Percentiles rank a stretch among this genome's conserved stretches.
Conservation (phyloP, 1,140 invertebrate genomes). For the Cherax quadricarinatus region DNA sequence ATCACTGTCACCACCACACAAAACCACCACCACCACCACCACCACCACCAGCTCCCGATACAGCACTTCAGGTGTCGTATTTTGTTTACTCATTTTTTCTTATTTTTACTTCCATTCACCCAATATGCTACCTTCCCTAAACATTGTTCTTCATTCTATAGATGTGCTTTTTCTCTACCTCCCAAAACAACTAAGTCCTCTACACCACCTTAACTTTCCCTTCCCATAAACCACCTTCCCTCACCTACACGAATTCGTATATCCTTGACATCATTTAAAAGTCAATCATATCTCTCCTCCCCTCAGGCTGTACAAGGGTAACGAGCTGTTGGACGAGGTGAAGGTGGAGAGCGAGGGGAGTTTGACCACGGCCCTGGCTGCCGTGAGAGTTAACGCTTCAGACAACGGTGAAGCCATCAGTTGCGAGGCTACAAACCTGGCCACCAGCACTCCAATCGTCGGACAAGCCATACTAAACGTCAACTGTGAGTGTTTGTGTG, state of each 20-base stretch:
- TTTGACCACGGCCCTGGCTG: constrained; percentile 31
- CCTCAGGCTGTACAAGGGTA: constrained; percentile 49
- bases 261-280: too few relatives aligned
- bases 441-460: constrained; percentile 31
- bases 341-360: constrained; percentile 22
- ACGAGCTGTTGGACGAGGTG: constrained; percentile 13
- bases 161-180: too few relatives aligned
- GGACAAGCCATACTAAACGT: constrained; percentile 33
- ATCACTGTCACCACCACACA: too few relatives aligned
- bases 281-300: too few relatives aligned
- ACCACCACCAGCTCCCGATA: too few relatives aligned
- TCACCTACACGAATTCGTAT: too few relatives aligned
- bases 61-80: too few relatives aligned
- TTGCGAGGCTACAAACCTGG: constrained; percentile 43
- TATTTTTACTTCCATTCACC: not conserved
- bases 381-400: constrained; percentile 32
- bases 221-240: too few relatives aligned
- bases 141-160: too few relatives aligned
- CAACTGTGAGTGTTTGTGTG: constrained; percentile 21
- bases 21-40: too few relatives aligned
- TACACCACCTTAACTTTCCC: not conserved
- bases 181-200: not conserved
- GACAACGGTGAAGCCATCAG: constrained; percentile 44
- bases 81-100: too few relatives aligned
- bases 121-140: not conserved